Evolutionary conservation across 2,113 vertebrate species (phyloP).

Genomic region (Rutilus rutilus): DNA sequence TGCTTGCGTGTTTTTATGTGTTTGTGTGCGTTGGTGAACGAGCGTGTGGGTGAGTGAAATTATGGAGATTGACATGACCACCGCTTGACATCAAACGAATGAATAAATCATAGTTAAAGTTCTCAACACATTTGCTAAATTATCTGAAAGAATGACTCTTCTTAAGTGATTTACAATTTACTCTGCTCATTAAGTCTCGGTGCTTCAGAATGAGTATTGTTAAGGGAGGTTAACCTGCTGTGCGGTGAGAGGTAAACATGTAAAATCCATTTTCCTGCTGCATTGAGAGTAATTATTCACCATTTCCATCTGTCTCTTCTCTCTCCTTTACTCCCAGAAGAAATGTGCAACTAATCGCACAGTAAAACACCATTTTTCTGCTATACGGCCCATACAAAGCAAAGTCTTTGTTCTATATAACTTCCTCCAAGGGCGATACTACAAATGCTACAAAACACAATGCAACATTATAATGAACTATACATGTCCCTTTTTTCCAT

Average conservation of each 20-base stretch:
- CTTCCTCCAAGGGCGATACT: slow-evolving; percentile 26
- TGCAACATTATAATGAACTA: slow-evolving; percentile 20
- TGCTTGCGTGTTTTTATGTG: slow-evolving; percentile 8
- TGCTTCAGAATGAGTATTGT: slow-evolving; percentile 27
- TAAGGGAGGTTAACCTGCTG: slow-evolving; percentile 29
- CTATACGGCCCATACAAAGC: neutral
- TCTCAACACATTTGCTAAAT: slow-evolving; percentile 21
- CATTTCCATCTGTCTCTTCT: slow-evolving; percentile 36
- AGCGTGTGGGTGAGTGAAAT: slow-evolving; percentile 37
- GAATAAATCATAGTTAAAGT: slow-evolving; percentile 29
- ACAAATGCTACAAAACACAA: slow-evolving; percentile 13
- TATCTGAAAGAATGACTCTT: slow-evolving; percentile 36
- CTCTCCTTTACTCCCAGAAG: neutral
- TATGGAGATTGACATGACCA: slow-evolving; percentile 44
- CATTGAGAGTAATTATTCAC: slow-evolving; percentile 38
- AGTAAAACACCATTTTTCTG: neutral
- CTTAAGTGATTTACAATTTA: slow-evolving; percentile 34
- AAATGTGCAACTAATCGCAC: slow-evolving; percentile 9
- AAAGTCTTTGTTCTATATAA: neutral
- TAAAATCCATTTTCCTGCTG: slow-evolving; percentile 13
- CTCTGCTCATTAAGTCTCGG: slow-evolving; percentile 29
- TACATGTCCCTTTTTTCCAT: slow-evolving; percentile 42
- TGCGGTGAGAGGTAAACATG: slow-evolving; percentile 24
- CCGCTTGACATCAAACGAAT: slow-evolving; percentile 28
- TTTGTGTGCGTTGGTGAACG: slow-evolving; percentile 1